These are phyloP conservation scores for Amphipoea lucens DNA, from an alignment of 2,888 invertebrate genomes.

Conservation along the genomic window DNA sequence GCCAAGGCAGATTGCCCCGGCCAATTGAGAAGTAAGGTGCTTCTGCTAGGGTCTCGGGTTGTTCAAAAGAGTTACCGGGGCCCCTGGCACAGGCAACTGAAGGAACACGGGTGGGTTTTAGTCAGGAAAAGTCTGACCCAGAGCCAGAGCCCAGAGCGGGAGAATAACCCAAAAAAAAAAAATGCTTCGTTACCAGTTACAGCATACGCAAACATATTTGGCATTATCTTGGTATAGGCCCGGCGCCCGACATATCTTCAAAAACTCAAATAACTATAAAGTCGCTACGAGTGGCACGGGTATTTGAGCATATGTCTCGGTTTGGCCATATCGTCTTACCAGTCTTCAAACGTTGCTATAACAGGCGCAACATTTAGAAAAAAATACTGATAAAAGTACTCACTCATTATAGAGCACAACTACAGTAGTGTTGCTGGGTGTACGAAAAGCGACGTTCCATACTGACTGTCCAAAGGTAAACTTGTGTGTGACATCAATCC, in stretches of 20 bases:
- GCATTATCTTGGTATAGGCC: not conserved
- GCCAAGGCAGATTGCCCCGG: not conserved
- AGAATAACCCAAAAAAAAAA: too few relatives aligned
- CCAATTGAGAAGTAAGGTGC: too few relatives aligned
- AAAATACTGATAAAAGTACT: slow-evolving; percentile 57
- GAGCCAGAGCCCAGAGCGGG: too few relatives aligned
- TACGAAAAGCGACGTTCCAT: slow-evolving; percentile 69
- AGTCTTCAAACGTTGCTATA: not conserved
- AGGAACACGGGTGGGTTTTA: too few relatives aligned
- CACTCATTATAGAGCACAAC: slow-evolving; percentile 82
- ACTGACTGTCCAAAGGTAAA: slow-evolving; percentile 22
- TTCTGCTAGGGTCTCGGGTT: too few relatives aligned
- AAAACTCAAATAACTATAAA: not conserved
- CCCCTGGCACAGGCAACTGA: too few relatives aligned
- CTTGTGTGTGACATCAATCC: slow-evolving; percentile 34
- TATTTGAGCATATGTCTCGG: not conserved
- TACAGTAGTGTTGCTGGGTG: slow-evolving; percentile 78
- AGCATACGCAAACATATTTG: not conserved
- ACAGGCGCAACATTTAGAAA: not conserved
- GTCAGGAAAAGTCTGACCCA: too few relatives aligned
- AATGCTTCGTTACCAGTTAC: not conserved
- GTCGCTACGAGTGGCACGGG: not conserved
- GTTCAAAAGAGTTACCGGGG: too few relatives aligned
- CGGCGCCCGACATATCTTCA: too few relatives aligned
- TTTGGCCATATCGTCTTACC: not conserved